Conservation (phyloP, 2,113 vertebrate genomes). For the Carassius carassius region DNA sequence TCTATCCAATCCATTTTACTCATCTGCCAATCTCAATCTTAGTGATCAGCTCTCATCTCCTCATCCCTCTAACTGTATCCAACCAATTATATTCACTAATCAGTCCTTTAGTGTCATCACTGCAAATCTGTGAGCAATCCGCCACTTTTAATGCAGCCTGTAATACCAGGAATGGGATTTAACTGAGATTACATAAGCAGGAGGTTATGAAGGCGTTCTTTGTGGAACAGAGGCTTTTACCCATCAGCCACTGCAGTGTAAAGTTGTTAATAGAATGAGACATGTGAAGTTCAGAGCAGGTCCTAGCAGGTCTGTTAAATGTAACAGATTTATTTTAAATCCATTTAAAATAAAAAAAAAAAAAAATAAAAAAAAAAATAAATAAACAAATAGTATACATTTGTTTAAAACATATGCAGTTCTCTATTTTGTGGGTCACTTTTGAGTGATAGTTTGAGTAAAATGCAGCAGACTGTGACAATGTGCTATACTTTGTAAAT, state of each 20-base stretch:
- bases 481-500: not conserved
- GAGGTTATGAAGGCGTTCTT: constrained; percentile 32
- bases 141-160: constrained; percentile 45
- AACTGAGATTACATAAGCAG: constrained; percentile 45
- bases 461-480: not conserved
- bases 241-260: constrained; percentile 11
- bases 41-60: constrained; percentile 69
- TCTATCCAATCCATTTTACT: constrained; percentile 80
- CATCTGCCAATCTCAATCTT: constrained; percentile 80
- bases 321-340: no score
- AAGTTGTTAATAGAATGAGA: not conserved
- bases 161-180: constrained; percentile 52
- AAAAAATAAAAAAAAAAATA: no score
- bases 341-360: no score
- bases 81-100: constrained; percentile 80
- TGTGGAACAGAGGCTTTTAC: not conserved
- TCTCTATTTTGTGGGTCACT: not conserved
- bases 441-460: not conserved
- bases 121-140: constrained; percentile 58
- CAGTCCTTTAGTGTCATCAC: constrained; percentile 67
- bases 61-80: constrained; percentile 68
- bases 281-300: not conserved
- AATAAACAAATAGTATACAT: no score
- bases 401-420: not conserved
- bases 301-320: not conserved